Conservation (phyloP, 1,140 invertebrate genomes). For the Papilio helenus region DNA sequence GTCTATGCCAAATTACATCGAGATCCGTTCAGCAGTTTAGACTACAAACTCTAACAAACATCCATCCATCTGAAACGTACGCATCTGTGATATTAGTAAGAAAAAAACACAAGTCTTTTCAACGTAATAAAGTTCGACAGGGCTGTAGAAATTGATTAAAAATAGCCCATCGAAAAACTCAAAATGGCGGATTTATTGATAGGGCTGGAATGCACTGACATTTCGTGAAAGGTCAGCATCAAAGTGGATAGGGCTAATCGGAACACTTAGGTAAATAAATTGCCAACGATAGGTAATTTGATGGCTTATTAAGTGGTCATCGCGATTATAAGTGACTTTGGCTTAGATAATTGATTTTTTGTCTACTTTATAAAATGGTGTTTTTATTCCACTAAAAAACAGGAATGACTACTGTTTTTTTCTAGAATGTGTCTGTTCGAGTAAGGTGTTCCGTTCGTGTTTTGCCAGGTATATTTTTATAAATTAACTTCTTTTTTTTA, state of each 20-base stretch:
- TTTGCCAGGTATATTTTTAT: no score
- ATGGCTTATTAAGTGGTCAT: constrained; percentile 25
- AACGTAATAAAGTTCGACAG: not conserved
- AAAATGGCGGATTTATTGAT: constrained; percentile 39
- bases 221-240: constrained; percentile 55
- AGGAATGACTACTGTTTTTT: no score
- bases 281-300: constrained; percentile 30
- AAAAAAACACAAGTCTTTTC: not conserved
- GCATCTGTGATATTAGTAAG: no score
- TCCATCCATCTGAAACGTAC: no score
- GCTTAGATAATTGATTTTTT: constrained; percentile 17
- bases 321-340: not conserved
- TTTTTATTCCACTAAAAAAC: no score
- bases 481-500: no score
- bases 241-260: constrained; percentile 42
- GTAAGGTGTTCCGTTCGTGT: not conserved
- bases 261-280: constrained; percentile 46
- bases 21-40: no score
- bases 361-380: not conserved
- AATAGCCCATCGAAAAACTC: constrained; percentile 23
- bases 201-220: constrained; percentile 46
- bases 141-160: constrained; percentile 16
- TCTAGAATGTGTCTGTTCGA: no score
- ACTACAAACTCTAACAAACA: no score
- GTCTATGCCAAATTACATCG: no score